Percentiles rank a stretch among this genome's conserved stretches.
These are phyloP conservation scores for Eriosoma lanigerum DNA, from an alignment of 1,140 invertebrate species.

Conservation along the genomic window DNA sequence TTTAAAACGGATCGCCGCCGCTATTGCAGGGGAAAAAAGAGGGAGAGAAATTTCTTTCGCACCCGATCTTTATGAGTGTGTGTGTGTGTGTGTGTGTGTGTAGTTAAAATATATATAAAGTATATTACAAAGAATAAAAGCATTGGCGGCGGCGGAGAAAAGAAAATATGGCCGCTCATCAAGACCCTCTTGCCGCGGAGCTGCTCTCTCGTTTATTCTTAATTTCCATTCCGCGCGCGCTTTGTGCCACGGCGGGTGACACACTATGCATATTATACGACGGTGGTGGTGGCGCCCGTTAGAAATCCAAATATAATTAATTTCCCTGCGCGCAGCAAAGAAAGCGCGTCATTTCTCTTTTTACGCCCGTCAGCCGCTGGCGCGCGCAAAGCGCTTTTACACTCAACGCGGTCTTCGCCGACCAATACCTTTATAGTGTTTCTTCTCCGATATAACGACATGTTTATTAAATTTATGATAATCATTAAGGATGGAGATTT, in stretches of 20 bases:
- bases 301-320: slow-evolving; percentile 51
- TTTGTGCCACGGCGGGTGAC: background rate
- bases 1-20: background rate
- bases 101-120: background rate
- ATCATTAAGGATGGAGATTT: too few relatives aligned
- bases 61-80: slow-evolving; percentile 30
- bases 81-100: slow-evolving; percentile 6
- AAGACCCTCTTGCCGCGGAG: slow-evolving; percentile 23
- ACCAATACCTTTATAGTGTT: slow-evolving; percentile 11
- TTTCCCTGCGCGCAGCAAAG: slow-evolving; percentile 44
- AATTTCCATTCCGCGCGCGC: slow-evolving; percentile 44
- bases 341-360: slow-evolving; percentile 52
- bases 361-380: slow-evolving; percentile 49
- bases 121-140: slow-evolving; percentile 36
- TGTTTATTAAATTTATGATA: too few relatives aligned
- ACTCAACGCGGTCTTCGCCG: background rate
- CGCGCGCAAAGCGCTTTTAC: slow-evolving; percentile 46
- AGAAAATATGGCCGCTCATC: slow-evolving; percentile 53
- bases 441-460: slow-evolving; percentile 40
- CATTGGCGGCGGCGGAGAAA: slow-evolving; percentile 43
- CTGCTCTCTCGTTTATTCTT: slow-evolving; percentile 44
- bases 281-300: slow-evolving; percentile 33
- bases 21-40: background rate
- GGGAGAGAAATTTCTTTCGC: slow-evolving; percentile 26
- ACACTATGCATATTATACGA: background rate